A percentile compares a stretch with the other conserved stretches of the same genome.
Evolutionary conservation across 2,113 vertebrate genomes (phyloP).

Genomic region (human): DNA sequence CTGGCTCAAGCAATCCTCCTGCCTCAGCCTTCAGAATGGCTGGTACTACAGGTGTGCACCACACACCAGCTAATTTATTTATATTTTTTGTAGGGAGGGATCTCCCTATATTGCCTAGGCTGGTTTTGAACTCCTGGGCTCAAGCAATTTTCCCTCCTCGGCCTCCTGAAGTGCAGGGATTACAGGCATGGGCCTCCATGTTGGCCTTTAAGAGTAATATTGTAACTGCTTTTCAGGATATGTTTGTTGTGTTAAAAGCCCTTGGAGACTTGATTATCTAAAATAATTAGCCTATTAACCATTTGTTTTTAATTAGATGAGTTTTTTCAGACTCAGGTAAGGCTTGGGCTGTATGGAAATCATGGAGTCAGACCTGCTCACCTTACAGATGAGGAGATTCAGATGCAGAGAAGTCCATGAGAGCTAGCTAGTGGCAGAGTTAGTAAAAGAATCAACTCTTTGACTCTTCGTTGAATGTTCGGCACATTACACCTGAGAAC

Average conservation of each 20-base stretch:
- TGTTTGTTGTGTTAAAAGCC: background rate
- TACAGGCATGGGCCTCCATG: too few species aligned
- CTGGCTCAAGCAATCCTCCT: too few species aligned
- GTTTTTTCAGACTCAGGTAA: background rate
- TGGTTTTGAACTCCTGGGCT: too few species aligned
- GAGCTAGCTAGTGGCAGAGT: background rate
- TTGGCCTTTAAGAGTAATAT: too few species aligned
- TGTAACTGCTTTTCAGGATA: background rate
- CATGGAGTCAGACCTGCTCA: background rate
- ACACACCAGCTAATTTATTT: too few species aligned
- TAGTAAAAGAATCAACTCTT: background rate
- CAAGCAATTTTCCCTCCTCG: too few species aligned
- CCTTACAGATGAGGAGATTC: background rate
- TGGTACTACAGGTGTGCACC: too few species aligned
- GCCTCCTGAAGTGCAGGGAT: too few species aligned
- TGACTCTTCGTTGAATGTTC: background rate
- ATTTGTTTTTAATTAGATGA: background rate
- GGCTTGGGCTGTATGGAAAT: background rate
- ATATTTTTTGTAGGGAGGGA: too few species aligned
- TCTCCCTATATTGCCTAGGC: too few species aligned
- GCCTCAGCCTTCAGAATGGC: too few species aligned
- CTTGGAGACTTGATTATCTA: background rate
- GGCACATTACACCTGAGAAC: background rate
- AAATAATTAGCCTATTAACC: background rate
- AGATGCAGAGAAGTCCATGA: background rate